A percentile compares a stretch with the other conserved stretches of the same genome.
These are phyloP conservation scores for Leptobrachium leishanense DNA, from an alignment of 2,113 vertebrate genomes.

Conservation along the genomic window DNA sequence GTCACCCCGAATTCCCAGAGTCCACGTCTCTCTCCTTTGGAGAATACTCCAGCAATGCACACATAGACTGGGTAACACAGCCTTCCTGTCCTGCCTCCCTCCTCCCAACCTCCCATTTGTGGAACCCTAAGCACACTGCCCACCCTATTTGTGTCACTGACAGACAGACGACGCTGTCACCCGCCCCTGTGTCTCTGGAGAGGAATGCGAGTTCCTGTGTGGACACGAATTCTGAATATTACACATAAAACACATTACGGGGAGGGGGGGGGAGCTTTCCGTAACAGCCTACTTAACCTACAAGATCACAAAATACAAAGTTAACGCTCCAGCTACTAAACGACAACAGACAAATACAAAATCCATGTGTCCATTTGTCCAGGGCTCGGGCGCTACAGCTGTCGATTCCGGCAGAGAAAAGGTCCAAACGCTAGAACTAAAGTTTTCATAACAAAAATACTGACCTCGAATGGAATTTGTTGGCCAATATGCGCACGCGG, in stretches of 20 bases:
- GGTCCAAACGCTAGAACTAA: no score
- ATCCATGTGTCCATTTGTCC: no score
- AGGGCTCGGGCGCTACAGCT: no score
- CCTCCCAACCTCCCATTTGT: neutral
- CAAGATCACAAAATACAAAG: no score
- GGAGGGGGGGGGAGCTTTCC: neutral
- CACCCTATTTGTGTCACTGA: neutral
- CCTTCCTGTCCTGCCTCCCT: conserved; percentile 2
- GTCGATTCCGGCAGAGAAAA: no score
- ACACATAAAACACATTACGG: neutral
- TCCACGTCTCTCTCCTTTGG: neutral
- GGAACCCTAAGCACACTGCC: neutral
- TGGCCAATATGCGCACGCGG: no score
- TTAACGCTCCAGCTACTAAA: no score
- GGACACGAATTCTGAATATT: no score
- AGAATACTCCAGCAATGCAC: neutral
- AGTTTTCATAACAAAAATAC: no score
- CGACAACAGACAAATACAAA: no score
- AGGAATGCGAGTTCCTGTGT: neutral
- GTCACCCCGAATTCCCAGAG: neutral
- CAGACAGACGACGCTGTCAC: neutral
- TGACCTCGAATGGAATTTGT: no score
- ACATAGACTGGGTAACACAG: neutral
- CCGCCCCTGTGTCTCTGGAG: neutral
- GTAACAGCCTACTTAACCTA: neutral